A percentile compares a stretch with the other conserved stretches of the same genome.
These are phyloP conservation scores for Cyaniris semiargus DNA, from an alignment of 2,888 invertebrate species.

Conservation along the genomic window DNA sequence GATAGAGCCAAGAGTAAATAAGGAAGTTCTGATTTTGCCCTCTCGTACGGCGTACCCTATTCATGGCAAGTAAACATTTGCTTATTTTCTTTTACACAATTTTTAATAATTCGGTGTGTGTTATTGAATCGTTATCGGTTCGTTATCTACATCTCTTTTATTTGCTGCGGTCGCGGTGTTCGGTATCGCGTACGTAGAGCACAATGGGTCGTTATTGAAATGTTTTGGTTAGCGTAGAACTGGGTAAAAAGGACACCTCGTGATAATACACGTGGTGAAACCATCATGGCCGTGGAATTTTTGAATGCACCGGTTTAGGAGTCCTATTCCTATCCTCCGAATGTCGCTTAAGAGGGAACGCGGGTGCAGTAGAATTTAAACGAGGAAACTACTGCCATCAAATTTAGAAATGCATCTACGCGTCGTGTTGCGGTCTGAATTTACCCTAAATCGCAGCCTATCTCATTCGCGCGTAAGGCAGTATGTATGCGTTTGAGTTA, in stretches of 20 bases:
- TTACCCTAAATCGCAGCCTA: too few relatives aligned
- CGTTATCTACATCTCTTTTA: slow-evolving; percentile 50
- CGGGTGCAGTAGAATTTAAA: too few relatives aligned
- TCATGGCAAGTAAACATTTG: background rate
- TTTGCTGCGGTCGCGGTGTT: slow-evolving; percentile 44
- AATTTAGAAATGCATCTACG: too few relatives aligned
- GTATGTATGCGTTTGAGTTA: too few relatives aligned
- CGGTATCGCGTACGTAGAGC: slow-evolving; percentile 48
- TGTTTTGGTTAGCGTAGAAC: slow-evolving; percentile 65
- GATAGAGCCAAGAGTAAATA: background rate
- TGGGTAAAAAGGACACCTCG: slow-evolving; percentile 68
- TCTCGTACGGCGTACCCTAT: background rate
- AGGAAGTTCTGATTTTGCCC: background rate
- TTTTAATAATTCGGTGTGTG: background rate
- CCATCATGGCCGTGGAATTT: background rate
- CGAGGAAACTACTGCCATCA: too few relatives aligned
- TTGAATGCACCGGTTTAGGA: background rate
- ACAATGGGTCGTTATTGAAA: slow-evolving; percentile 67
- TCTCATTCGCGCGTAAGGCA: too few relatives aligned
- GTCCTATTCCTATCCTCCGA: background rate
- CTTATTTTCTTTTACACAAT: slow-evolving; percentile 10
- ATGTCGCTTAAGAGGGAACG: too few relatives aligned
- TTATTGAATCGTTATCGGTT: slow-evolving; percentile 45
- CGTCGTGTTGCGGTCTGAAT: too few relatives aligned
- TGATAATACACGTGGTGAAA: slow-evolving; percentile 59